Evolutionary conservation across 2,113 vertebrate species (phyloP).

Genomic region (Pseudopodoces humilis): DNA sequence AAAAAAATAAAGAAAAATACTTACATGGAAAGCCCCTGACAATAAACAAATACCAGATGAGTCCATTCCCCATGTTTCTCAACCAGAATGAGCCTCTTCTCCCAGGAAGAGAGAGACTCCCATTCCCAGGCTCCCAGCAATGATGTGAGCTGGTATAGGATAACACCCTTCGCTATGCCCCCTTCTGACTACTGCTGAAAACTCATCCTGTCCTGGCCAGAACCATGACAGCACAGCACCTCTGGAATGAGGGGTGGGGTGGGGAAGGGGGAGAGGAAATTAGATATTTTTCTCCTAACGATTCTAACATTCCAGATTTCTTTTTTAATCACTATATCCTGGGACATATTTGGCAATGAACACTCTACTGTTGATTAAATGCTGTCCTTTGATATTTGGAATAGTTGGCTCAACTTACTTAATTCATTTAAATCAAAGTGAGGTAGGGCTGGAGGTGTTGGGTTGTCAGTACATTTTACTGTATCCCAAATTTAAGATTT

Average conservation of each 20-base stretch:
- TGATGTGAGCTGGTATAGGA: neutral
- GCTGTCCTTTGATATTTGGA: neutral
- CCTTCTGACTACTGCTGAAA: neutral
- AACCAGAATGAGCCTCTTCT: neutral
- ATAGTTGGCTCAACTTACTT: neutral
- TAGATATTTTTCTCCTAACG: neutral
- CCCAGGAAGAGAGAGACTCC: neutral
- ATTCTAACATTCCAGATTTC: neutral
- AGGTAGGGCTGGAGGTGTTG: neutral
- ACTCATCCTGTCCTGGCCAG: neutral
- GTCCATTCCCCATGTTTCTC: accelerated
- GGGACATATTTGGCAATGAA: neutral
- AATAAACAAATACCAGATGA: neutral
- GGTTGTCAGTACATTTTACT: neutral
- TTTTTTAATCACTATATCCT: neutral
- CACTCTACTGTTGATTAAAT: neutral
- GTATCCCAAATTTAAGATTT: neutral
- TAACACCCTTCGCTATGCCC: neutral
- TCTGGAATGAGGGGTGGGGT: neutral
- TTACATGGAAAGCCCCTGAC: neutral
- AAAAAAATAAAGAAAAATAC: neutral
- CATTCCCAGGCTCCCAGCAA: neutral
- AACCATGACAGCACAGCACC: neutral
- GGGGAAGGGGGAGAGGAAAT: neutral
- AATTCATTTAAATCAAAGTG: neutral